Evolutionary conservation across 2,888 invertebrate genomes (phyloP).

Genomic region (Melangyna quadrimaculata): DNA sequence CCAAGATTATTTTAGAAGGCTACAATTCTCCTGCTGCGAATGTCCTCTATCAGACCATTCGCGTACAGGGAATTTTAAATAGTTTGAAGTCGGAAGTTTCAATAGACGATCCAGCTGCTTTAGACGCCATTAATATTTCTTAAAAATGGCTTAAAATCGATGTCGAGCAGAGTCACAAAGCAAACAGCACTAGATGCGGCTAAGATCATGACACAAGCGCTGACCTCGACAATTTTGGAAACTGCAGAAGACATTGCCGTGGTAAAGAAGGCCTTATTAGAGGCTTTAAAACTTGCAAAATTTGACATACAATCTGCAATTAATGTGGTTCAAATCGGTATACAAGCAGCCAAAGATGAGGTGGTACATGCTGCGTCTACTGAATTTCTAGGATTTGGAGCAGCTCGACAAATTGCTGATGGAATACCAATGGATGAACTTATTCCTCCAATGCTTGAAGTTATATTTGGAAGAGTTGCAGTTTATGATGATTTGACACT

Average conservation of each 20-base stretch:
- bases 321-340: not conserved
- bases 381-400: not conserved
- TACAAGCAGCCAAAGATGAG: not conserved
- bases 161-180: not conserved
- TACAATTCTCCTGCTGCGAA: not conserved
- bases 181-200: not conserved
- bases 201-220: not conserved
- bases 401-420: not conserved
- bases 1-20: not conserved
- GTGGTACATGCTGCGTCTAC: not conserved
- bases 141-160: not conserved
- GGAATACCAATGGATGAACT: not conserved
- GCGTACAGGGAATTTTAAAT: not conserved
- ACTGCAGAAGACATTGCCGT: not conserved
- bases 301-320: conserved; percentile 1
- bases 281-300: not conserved
- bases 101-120: not conserved
- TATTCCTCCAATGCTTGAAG: not conserved
- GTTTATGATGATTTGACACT: not conserved
- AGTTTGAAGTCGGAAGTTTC: not conserved
- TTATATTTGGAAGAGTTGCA: not conserved
- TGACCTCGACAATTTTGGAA: not conserved
- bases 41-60: not conserved
- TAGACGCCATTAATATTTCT: not conserved
- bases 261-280: not conserved